Conservation (phyloP, 2,797 vertebrate species). For the Oceanodroma leucorhoa region DNA sequence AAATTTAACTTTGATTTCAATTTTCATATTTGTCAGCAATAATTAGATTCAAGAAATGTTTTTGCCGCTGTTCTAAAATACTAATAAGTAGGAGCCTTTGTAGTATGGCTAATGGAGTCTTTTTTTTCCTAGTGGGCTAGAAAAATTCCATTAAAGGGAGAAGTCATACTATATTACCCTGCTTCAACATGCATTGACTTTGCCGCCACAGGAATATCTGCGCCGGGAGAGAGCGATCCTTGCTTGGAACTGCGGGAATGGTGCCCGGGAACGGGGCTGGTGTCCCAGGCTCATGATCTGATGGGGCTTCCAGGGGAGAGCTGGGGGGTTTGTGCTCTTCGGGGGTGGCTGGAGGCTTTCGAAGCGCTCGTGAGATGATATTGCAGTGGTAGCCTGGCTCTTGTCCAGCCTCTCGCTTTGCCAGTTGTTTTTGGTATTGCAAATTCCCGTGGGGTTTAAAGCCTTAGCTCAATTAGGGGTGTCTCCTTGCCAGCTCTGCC, state of each 20-base stretch:
- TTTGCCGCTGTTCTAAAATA: conserved; percentile 78
- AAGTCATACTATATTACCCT: conserved; percentile 69
- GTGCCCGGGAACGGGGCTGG: neutral
- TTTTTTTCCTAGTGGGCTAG: conserved; percentile 73
- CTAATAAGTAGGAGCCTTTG: conserved; percentile 80
- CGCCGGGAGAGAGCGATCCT: neutral
- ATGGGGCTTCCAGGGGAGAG: neutral
- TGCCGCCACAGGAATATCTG: neutral
- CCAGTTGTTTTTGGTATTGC: neutral
- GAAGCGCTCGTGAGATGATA: rapidly evolving
- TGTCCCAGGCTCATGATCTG: neutral
- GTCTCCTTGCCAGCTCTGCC: neutral
- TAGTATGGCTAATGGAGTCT: conserved; percentile 76
- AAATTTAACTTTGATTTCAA: conserved; percentile 84
- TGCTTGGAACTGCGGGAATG: neutral
- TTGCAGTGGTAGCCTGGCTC: neutral
- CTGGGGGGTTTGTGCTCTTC: neutral
- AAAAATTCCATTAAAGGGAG: conserved; percentile 78
- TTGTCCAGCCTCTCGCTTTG: neutral
- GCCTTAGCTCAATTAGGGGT: neutral
- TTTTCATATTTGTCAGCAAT: conserved; percentile 87
- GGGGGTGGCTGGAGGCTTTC: neutral
- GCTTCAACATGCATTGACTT: conserved; percentile 14
- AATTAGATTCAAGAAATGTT: conserved; percentile 82
- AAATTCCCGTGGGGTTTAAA: neutral